Percentiles rank a stretch among this genome's conserved stretches.
Conservation (phyloP, 2,888 invertebrate genomes). For the Rhagonycha lutea region DNA sequence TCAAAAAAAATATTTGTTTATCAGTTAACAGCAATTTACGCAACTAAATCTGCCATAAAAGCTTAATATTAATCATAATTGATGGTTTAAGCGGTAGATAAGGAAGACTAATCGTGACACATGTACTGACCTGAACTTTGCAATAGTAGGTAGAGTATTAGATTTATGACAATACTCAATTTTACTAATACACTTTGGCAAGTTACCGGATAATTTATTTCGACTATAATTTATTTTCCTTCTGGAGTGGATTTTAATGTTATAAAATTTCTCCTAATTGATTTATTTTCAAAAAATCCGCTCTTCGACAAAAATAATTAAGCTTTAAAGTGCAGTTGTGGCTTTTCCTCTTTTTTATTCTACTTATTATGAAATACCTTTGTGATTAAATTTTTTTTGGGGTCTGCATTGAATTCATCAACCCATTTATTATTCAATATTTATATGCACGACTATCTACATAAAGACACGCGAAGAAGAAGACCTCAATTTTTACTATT, state of each 20-base stretch:
- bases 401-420: too few species aligned
- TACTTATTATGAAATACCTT: too few species aligned
- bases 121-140: constrained; percentile 27
- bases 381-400: too few species aligned
- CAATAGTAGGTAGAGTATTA: constrained; percentile 23
- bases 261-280: not conserved
- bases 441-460: too few species aligned
- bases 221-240: constrained; percentile 20
- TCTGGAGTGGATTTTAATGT: not conserved
- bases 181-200: constrained; percentile 46
- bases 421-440: too few species aligned
- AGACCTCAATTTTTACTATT: too few species aligned
- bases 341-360: too few species aligned
- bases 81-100: constrained; percentile 22
- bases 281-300: not conserved
- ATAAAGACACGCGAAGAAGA: too few species aligned
- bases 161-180: constrained; percentile 47
- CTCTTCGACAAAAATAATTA: not conserved
- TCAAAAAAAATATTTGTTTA: not conserved
- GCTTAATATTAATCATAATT: constrained; percentile 24
- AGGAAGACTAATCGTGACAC: constrained; percentile 22
- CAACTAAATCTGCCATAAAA: constrained; percentile 4
- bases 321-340: not conserved
- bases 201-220: constrained; percentile 40
- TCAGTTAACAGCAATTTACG: not conserved